Evolutionary conservation across 2,888 invertebrate genomes (phyloP).

Genomic region (Clivina fossor): DNA sequence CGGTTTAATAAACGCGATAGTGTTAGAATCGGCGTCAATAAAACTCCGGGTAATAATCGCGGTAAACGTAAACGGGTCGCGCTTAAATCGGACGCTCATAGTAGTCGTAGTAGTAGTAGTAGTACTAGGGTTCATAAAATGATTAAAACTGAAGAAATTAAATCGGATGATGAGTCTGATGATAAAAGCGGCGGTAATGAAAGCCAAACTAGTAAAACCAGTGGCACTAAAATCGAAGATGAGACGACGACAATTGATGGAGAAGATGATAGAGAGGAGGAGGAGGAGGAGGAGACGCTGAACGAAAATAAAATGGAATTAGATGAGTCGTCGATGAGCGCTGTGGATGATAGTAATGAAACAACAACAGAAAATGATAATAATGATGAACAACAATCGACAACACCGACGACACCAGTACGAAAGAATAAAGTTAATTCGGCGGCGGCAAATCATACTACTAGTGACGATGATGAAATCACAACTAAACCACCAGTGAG

Average conservation of each 20-base stretch:
- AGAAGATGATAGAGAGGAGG: too few relatives aligned
- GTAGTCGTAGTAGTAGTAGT: constrained; percentile 35
- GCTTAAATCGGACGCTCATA: constrained; percentile 36
- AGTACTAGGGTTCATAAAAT: background rate
- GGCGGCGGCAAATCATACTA: constrained; percentile 36
- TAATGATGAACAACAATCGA: constrained; percentile 22
- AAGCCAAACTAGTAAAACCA: constrained; percentile 35
- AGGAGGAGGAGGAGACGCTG: too few relatives aligned
- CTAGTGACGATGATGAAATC: constrained; percentile 13
- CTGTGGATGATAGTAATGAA: constrained; percentile 32
- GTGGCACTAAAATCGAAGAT: constrained; percentile 33
- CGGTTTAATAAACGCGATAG: constrained; percentile 34
- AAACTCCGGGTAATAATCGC: background rate
- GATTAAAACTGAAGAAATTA: too few relatives aligned
- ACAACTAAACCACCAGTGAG: background rate
- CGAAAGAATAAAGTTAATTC: constrained; percentile 33
- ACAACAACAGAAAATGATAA: constrained; percentile 24
- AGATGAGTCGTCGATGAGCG: too few relatives aligned
- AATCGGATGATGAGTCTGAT: constrained; percentile 43
- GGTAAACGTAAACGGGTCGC: too few relatives aligned
- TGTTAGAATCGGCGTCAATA: constrained; percentile 24
- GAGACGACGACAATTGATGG: constrained; percentile 22
- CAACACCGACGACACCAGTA: constrained; percentile 15
- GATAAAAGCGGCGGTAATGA: constrained; percentile 39
- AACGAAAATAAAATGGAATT: too few relatives aligned